Evolutionary conservation across 1,140 invertebrate species (phyloP).

Genomic region (Papilio polytes): DNA sequence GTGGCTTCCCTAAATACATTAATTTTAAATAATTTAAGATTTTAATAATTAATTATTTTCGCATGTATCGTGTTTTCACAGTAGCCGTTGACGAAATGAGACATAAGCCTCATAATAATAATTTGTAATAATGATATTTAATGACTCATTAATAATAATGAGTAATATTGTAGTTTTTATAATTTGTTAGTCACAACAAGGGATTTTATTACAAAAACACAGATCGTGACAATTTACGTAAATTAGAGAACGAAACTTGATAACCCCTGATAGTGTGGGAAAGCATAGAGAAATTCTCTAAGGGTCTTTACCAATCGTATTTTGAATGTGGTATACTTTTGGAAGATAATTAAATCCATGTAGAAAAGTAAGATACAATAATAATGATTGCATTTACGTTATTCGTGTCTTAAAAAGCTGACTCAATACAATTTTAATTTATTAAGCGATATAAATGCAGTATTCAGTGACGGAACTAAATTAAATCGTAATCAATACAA

Average conservation of each 20-base stretch:
- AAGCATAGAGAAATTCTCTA: too few relatives aligned
- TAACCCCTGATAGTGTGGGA: too few relatives aligned
- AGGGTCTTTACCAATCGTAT: too few relatives aligned
- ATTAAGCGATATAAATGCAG: neutral
- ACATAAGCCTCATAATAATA: neutral
- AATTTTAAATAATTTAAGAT: neutral
- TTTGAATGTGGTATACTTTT: too few relatives aligned
- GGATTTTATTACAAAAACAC: neutral
- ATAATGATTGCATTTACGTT: neutral
- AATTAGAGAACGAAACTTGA: too few relatives aligned
- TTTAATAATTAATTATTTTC: neutral
- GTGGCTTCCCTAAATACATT: too few relatives aligned
- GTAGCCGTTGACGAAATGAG: constrained; percentile 6
- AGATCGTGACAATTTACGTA: too few relatives aligned
- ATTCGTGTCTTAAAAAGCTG: neutral
- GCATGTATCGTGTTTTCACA: neutral
- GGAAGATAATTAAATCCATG: too few relatives aligned
- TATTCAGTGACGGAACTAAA: constrained; percentile 29
- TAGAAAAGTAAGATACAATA: too few relatives aligned
- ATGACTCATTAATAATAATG: constrained; percentile 17
- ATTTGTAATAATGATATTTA: constrained; percentile 3
- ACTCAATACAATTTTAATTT: neutral
- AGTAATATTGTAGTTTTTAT: constrained; percentile 9
- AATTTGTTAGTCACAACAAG: neutral
- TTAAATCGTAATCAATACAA: constrained; percentile 16